Conservation (phyloP, 2,888 invertebrate genomes). For the Ornithoptera alexandrae region DNA sequence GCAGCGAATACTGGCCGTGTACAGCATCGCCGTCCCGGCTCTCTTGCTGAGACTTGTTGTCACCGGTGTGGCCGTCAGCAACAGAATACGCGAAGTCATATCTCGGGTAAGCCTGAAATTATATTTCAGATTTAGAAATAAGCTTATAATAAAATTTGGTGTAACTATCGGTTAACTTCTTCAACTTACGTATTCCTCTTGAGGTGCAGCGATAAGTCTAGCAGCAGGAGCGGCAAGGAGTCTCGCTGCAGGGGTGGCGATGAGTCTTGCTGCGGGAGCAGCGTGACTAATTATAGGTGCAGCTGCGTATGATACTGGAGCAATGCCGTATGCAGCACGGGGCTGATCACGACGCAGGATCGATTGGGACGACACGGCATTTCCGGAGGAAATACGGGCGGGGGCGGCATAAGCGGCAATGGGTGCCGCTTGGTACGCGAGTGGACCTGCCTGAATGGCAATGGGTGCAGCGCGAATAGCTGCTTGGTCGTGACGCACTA, state of each 20-base stretch:
- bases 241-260: slow-evolving; percentile 38
- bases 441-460: slow-evolving; percentile 24
- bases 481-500: slow-evolving; percentile 50
- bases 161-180: too few relatives aligned
- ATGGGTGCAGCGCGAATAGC: slow-evolving; percentile 11
- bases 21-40: slow-evolving; percentile 82
- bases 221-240: slow-evolving; percentile 21
- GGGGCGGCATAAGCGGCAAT: slow-evolving; percentile 44
- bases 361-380: slow-evolving; percentile 31
- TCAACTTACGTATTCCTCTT: slow-evolving; percentile 34
- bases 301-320: slow-evolving; percentile 42
- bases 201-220: background rate
- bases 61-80: slow-evolving; percentile 79
- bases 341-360: slow-evolving; percentile 49
- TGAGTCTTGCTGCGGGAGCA: slow-evolving; percentile 38
- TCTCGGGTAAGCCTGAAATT: slow-evolving; percentile 75
- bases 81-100: slow-evolving; percentile 81
- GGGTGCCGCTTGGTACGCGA: slow-evolving; percentile 38
- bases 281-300: slow-evolving; percentile 42
- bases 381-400: slow-evolving; percentile 31
- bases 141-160: background rate
- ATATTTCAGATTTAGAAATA: background rate
- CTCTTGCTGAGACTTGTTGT: slow-evolving; percentile 81
- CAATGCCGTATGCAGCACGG: slow-evolving; percentile 42
- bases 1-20: slow-evolving; percentile 72